Percentiles rank a stretch among this genome's conserved stretches.
Conservation (phyloP, 2,113 vertebrate genomes). For the Neotragus moschatus region DNA sequence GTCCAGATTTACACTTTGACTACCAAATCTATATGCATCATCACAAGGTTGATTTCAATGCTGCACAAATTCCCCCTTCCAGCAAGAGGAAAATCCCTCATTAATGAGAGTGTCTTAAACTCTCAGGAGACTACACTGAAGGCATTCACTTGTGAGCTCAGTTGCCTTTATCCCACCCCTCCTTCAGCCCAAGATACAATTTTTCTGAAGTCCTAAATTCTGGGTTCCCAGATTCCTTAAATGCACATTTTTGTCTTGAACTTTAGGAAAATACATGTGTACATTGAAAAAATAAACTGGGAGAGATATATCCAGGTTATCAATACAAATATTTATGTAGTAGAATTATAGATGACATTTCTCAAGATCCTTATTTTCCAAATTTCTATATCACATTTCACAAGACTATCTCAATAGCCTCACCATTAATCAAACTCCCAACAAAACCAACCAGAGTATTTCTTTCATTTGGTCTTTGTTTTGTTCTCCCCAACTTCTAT, state of each 20-base stretch:
- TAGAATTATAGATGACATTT: neutral
- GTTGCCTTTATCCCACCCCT: neutral
- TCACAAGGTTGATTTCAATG: neutral
- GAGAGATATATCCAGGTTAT: neutral
- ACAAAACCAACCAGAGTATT: neutral
- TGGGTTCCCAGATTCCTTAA: neutral
- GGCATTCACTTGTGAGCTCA: neutral
- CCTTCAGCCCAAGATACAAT: neutral
- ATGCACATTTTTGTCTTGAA: slow-evolving; percentile 15
- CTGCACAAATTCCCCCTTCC: neutral
- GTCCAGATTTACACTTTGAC: neutral
- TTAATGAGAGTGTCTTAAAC: neutral
- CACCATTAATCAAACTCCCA: neutral
- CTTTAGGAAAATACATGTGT: neutral
- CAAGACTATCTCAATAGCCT: neutral
- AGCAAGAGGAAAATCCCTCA: neutral
- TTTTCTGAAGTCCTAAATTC: neutral
- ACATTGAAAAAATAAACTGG: neutral
- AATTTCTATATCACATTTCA: neutral
- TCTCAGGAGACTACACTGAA: neutral
- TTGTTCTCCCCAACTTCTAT: neutral
- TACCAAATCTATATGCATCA: neutral
- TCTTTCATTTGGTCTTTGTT: slow-evolving; percentile 29
- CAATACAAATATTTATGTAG: neutral
- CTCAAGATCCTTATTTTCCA: neutral